These are phyloP conservation scores for Crossocerus cetratus DNA, from an alignment of 2,888 invertebrate genomes.

Conservation along the genomic window DNA sequence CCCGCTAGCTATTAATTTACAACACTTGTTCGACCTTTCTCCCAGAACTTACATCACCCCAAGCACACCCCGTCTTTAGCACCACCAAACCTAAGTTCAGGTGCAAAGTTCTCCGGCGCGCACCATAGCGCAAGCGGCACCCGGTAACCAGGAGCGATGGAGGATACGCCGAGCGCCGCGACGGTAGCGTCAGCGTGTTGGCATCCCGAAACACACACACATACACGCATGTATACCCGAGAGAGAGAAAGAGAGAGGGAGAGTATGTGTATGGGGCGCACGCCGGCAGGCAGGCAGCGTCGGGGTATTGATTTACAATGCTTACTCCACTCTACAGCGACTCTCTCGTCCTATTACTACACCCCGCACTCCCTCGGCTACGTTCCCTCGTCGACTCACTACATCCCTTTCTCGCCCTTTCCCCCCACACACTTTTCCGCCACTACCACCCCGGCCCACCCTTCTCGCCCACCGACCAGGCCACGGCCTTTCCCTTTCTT, in stretches of 20 bases:
- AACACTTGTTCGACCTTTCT: no score
- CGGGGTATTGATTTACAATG: conserved; percentile 73
- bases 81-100: background rate
- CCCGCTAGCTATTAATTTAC: no score
- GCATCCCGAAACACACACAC: conserved; percentile 38
- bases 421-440: conserved; percentile 1
- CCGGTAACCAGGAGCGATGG: conserved; percentile 56
- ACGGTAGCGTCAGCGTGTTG: conserved; percentile 47
- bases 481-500: conserved; percentile 1
- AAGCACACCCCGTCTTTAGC: background rate
- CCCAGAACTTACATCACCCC: background rate
- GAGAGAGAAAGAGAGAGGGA: no score
- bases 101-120: background rate
- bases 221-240: no score
- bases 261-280: conserved; percentile 55
- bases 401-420: conserved; percentile 15
- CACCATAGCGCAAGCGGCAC: conserved; percentile 21
- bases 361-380: no score
- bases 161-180: conserved; percentile 48
- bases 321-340: conserved; percentile 67
- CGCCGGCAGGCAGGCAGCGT: conserved; percentile 60
- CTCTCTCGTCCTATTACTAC: conserved; percentile 44
- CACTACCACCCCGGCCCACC: background rate
- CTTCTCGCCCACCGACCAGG: conserved; percentile 4
- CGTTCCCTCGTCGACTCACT: conserved; percentile 11